Base-by-base conservation (phyloP, 2,113 vertebrate genomes). In the Pimephales promelas region DNA sequence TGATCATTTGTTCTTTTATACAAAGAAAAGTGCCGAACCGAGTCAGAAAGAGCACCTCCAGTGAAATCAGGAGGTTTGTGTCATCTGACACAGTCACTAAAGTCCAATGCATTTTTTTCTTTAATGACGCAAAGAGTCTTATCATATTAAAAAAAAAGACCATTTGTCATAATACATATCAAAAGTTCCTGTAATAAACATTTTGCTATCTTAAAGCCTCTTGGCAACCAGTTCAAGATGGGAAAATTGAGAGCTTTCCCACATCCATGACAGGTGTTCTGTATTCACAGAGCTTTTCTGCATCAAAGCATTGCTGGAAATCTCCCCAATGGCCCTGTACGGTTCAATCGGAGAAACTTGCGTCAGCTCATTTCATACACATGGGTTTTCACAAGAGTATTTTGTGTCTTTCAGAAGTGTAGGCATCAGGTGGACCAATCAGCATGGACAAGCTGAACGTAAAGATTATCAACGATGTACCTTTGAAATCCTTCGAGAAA, bases 1-100 rank as follows among this genome's bases (percentile, higher is more conserved):
- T 59, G 1, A 57, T 70, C 59, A 49, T 83, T 84, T 85, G 83
- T 83, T 88, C 59, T 43, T 80, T 59, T 62, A 61, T 61, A 49
- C 79, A 74, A 16, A 81, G 64, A 80, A 83, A 77, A 85, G 62
- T 70, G 70, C 68, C 11, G 36, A 61, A 64, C 52, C 18, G 72
- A 22, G 26, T 76, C 68, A 83, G 61, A 74, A 83, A 6, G 57
- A 40, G 73, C 64, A 31, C 43, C 59, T 61, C 68, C 24, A 54
- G 64, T 73, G 45, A 83, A 49, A 79, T 79, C 66, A 68, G 62
- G 61, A 84, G 75, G 64, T 36, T 45, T 62, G 49, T 59, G 54
- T 24, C 24, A 24, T 54, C 13, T 66, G 49, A 85, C 45, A 62
- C 34, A 54, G 43, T 52, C 54, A 85, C 5, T 4, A 22, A 83